phyloP scores from a whole-genome alignment of 2,888 invertebrate species.

The Cheilosia soror region DNA sequence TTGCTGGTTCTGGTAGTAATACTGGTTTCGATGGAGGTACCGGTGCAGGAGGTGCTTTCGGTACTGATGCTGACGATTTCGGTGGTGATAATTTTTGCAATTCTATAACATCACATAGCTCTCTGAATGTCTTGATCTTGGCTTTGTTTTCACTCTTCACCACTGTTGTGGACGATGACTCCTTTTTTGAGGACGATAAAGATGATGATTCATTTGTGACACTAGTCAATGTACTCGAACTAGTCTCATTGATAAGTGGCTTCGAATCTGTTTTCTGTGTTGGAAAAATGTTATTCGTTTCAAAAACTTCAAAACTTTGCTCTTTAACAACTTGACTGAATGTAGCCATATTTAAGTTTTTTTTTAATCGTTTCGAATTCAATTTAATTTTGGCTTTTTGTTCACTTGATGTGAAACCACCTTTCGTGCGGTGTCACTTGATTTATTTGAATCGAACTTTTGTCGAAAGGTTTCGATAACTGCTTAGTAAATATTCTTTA shows the following conservation, averaged over 20 bases:
- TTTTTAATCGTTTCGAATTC: no score
- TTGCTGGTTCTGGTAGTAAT: not conserved
- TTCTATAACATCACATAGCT: not conserved
- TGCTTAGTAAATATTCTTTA: slow-evolving; percentile 11
- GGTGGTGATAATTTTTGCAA: not conserved
- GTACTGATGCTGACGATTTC: not conserved
- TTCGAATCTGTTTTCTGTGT: slow-evolving; percentile 3
- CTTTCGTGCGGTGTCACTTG: slow-evolving; percentile 9
- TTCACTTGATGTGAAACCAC: slow-evolving; percentile 12
- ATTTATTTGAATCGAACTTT: slow-evolving; percentile 22
- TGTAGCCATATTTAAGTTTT: slow-evolving; percentile 38
- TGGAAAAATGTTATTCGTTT: slow-evolving; percentile 22
- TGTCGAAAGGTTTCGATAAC: slow-evolving; percentile 24
- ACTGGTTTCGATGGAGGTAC: not conserved
- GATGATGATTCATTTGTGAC: not conserved
- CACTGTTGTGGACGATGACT: not conserved
- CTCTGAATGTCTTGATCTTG: slow-evolving; percentile 1
- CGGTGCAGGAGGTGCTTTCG: not conserved
- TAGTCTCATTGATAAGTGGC: not conserved
- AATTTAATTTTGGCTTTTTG: no score
- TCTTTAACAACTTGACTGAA: slow-evolving; percentile 63
- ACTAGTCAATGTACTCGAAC: not conserved
- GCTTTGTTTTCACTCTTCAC: not conserved
- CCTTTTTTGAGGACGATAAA: not conserved
- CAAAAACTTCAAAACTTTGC: slow-evolving; percentile 24